Evolutionary conservation across 2,797 vertebrate genomes (phyloP).

Genomic region (Malurus splendens): DNA sequence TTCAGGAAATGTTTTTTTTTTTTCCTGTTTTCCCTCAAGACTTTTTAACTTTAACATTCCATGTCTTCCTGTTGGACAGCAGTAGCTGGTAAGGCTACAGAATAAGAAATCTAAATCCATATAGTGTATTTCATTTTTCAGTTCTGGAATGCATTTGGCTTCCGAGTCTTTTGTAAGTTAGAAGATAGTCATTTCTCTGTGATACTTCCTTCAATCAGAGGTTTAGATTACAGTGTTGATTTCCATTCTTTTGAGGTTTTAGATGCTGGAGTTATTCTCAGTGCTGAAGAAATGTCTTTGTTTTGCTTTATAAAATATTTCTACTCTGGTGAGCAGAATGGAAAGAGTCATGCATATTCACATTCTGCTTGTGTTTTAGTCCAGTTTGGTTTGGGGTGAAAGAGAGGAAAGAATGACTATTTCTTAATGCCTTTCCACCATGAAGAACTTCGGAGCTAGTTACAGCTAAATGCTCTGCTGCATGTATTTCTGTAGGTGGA

Average conservation of each 20-base stretch:
- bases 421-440: background rate
- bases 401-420: background rate
- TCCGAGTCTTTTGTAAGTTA: background rate
- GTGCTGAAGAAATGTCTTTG: background rate
- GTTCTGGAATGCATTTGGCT: background rate
- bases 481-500: background rate
- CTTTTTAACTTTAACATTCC: background rate
- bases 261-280: background rate
- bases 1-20: background rate
- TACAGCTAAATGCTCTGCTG: background rate
- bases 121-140: background rate
- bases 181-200: background rate
- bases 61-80: background rate
- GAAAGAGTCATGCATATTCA: background rate
- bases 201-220: background rate
- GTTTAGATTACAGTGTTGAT: background rate
- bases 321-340: background rate
- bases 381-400: background rate
- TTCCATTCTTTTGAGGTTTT: constrained; percentile 2
- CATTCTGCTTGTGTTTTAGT: background rate
- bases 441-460: background rate
- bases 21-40: background rate
- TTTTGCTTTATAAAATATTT: background rate
- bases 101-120: background rate
- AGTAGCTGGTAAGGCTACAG: background rate